These are phyloP conservation scores for Catotricha subobsoleta DNA, from an alignment of 2,888 invertebrate genomes.

Conservation along the genomic window DNA sequence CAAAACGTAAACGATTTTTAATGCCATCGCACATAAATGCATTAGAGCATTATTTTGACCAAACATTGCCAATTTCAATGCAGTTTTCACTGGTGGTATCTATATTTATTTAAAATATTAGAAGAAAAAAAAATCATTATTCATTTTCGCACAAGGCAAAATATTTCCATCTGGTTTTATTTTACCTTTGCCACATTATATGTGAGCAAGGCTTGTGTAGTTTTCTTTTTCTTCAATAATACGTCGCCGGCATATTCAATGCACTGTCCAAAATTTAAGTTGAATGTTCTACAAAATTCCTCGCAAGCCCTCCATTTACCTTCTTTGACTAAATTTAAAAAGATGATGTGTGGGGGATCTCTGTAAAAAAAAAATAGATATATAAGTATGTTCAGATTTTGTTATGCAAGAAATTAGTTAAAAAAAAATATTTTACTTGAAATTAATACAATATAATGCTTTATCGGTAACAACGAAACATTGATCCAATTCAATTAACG, in stretches of 20 bases:
- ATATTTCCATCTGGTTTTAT: too few relatives aligned
- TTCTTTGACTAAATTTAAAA: constrained; percentile 24
- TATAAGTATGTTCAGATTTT: too few relatives aligned
- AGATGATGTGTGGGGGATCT: constrained; percentile 25
- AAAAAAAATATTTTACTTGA: too few relatives aligned
- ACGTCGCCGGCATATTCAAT: constrained; percentile 69
- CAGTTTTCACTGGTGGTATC: constrained; percentile 28
- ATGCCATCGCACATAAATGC: constrained; percentile 29
- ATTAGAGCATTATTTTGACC: constrained; percentile 28
- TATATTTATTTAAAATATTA: background rate
- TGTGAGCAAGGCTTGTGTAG: constrained; percentile 58
- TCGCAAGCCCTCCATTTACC: constrained; percentile 26
- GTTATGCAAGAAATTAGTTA: too few relatives aligned
- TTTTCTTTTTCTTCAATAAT: constrained; percentile 52
- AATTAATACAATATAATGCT: constrained; percentile 26
- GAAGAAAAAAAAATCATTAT: background rate
- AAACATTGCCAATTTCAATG: constrained; percentile 29
- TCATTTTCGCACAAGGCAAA: too few relatives aligned
- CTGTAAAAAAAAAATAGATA: too few relatives aligned
- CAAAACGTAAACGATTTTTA: constrained; percentile 24
- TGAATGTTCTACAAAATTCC: constrained; percentile 29
- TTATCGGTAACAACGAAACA: constrained; percentile 29
- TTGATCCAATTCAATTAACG: constrained; percentile 28
- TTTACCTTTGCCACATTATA: constrained; percentile 60
- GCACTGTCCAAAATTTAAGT: constrained; percentile 25